phyloP scores from a whole-genome alignment of 2,797 vertebrate species.

The Champsocephalus gunnari region DNA sequence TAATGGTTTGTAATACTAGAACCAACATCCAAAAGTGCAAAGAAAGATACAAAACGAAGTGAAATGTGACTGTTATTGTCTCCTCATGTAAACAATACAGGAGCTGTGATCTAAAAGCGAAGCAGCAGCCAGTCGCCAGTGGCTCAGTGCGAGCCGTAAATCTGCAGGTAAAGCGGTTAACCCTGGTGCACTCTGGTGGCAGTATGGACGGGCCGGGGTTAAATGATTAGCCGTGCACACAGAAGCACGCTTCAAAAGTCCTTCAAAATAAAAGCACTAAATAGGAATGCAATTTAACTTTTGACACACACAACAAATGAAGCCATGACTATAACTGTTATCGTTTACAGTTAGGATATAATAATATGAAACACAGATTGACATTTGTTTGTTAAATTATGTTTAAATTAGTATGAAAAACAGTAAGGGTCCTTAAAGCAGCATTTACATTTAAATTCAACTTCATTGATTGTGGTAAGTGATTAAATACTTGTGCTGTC shows the following conservation, averaged over 20 bases:
- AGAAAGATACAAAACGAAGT: not conserved
- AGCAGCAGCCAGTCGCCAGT: slow-evolving; percentile 17
- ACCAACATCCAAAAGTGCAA: not conserved
- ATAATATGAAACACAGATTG: not conserved
- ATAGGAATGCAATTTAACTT: not conserved
- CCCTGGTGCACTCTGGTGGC: slow-evolving; percentile 39
- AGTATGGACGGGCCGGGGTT: slow-evolving; percentile 52
- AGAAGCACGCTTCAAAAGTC: not conserved
- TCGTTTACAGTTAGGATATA: not conserved
- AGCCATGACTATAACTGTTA: not conserved
- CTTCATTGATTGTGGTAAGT: no score
- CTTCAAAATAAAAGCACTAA: slow-evolving; percentile 20
- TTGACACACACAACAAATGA: not conserved
- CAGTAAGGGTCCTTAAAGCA: not conserved
- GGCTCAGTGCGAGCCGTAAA: slow-evolving; percentile 65
- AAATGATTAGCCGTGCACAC: slow-evolving; percentile 51
- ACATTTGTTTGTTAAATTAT: fast-evolving
- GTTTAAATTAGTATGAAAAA: not conserved
- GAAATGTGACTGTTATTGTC: not conserved
- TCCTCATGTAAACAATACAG: not conserved
- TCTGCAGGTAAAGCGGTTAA: slow-evolving; percentile 61
- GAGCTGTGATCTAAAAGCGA: slow-evolving; percentile 12
- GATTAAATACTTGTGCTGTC: not conserved
- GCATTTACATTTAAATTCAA: not conserved
- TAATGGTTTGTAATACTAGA: not conserved